These are phyloP conservation scores for Tachystola acroxantha DNA, from an alignment of 2,888 invertebrate genomes.

Conservation along the genomic window DNA sequence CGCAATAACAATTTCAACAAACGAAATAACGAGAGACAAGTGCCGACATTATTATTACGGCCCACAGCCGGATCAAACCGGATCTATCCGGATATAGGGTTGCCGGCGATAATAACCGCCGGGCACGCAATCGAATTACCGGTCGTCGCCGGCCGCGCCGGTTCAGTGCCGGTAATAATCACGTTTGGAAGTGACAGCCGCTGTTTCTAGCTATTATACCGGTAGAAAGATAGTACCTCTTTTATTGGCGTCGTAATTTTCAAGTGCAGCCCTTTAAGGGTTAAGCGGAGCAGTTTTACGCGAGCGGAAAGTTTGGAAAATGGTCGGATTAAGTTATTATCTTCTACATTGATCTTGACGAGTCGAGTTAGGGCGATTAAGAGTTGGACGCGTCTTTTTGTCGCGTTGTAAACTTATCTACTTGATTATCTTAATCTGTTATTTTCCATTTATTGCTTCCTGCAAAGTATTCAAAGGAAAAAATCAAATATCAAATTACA, in stretches of 20 bases:
- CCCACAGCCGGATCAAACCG: conserved; percentile 45
- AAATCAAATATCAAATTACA: no score
- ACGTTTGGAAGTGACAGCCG: conserved; percentile 34
- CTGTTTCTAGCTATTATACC: conserved; percentile 19
- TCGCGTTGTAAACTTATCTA: no score
- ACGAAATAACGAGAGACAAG: conserved; percentile 33
- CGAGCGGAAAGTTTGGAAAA: conserved; percentile 1
- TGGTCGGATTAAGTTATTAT: conserved; percentile 10
- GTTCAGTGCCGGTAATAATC: conserved; percentile 32
- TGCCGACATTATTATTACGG: conserved; percentile 36
- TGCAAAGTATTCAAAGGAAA: no score
- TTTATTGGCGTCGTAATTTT: conserved; percentile 29
- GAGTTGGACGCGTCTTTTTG: not conserved
- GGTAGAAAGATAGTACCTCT: not conserved
- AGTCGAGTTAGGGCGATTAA: conserved; percentile 1
- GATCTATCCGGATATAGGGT: conserved; percentile 46
- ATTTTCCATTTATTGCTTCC: no score
- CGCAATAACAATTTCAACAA: conserved; percentile 15
- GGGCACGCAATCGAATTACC: conserved; percentile 53
- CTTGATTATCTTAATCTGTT: no score
- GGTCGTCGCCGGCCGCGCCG: conserved; percentile 12
- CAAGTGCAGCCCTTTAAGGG: conserved; percentile 18
- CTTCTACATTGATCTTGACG: conserved; percentile 8
- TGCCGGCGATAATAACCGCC: conserved; percentile 46
- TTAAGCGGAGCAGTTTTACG: conserved; percentile 12